Base-by-base conservation (phyloP, 2,797 vertebrate genomes). In the Pampus argenteus region DNA sequence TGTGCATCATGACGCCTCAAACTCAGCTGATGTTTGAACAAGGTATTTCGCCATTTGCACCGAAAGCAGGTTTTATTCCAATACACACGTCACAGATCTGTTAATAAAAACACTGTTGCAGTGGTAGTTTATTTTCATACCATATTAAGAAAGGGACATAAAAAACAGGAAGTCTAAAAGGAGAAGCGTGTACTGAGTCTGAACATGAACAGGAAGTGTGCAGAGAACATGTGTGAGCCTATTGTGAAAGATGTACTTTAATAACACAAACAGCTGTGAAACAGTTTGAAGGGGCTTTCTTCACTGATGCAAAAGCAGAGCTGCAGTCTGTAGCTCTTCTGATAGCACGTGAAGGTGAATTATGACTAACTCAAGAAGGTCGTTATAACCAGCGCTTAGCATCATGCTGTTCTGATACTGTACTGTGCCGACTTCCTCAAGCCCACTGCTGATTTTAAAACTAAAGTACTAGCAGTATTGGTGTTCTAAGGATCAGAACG, bases 111-210 rank as follows among this genome's bases (percentile, higher is more conserved):
- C 49, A 51, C 44, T 62, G 61, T 78, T 36, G 45, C 69, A 60
- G 71, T 25, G 40, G 29, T 68, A 57, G 81, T 75, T 80, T 83
- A 68, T 82, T 82, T 84, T 83, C 67, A 83, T 77, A 78, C 68
- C 76, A 62, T 68, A 75, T 82, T 74, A 79, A 85, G 74, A 86
- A 79, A 80, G 75, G 72, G 42, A 78, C 65, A 60, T 84, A 49
- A 87, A 87, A 93, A 93, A 93, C 87, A 91, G 92, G 92, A 93
- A 91, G 50, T 83, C 83, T 89, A 89, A 93, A 93, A 91, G 84
- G 64, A 92, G 92, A 92, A 93, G 84, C 71, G 52, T 64, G 49
- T 71, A 84, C 84, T 55, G 50, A 85, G 84, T 25, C 76, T 76
- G 70, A 84, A 70, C 70, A 65, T 59, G 65, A 90, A 90, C 82